Percentiles rank a stretch among this genome's conserved stretches.
Evolutionary conservation across 2,888 invertebrate species (phyloP).

Genomic region (Dendrolimus houi): DNA sequence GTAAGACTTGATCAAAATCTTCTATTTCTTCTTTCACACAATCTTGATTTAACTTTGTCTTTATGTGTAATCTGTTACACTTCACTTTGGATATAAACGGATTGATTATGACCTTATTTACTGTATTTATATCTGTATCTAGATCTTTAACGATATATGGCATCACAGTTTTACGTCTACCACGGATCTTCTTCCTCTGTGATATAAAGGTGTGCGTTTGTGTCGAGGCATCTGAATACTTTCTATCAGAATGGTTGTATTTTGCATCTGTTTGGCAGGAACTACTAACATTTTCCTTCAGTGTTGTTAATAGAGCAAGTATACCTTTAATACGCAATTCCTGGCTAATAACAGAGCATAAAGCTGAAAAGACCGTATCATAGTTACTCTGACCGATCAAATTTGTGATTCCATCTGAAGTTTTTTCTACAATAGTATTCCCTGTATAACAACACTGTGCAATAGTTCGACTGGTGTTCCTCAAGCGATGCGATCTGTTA

Average conservation of each 20-base stretch:
- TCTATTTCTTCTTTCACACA: too few species aligned
- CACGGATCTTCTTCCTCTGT: conserved; percentile 15
- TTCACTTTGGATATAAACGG: conserved; percentile 10
- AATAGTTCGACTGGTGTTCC: conserved; percentile 33
- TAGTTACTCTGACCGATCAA: conserved; percentile 53
- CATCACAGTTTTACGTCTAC: conserved; percentile 17
- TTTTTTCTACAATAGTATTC: conserved; percentile 23
- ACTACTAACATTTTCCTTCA: conserved; percentile 10
- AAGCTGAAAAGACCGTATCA: conserved; percentile 37
- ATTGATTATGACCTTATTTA: conserved; percentile 28
- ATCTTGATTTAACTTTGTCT: too few species aligned
- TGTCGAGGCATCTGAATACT: background rate
- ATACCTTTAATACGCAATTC: conserved; percentile 47
- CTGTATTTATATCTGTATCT: conserved; percentile 1
- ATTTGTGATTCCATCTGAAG: conserved; percentile 39
- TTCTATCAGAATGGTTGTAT: conserved; percentile 6
- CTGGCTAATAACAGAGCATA: conserved; percentile 45
- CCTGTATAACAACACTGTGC: conserved; percentile 28
- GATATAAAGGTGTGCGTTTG: conserved; percentile 8
- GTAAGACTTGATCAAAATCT: too few species aligned
- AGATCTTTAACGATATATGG: conserved; percentile 42
- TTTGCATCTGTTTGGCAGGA: conserved; percentile 36
- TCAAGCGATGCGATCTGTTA: conserved; percentile 27
- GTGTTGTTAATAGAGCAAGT: conserved; percentile 33
- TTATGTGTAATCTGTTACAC: too few species aligned